phyloP scores from a whole-genome alignment of 2,113 vertebrate species.

The Sorex araneus region DNA sequence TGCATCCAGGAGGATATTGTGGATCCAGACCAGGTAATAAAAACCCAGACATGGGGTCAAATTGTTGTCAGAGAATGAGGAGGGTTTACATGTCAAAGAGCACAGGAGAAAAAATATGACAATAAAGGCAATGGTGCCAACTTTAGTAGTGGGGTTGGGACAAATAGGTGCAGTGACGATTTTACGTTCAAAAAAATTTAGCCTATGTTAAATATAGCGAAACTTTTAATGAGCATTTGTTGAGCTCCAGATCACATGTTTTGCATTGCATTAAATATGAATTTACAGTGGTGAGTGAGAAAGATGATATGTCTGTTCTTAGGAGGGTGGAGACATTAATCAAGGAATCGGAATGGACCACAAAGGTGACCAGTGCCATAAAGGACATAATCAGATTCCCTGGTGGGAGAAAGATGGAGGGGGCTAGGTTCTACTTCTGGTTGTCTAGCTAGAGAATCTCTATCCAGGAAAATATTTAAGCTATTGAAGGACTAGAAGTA shows the following conservation, averaged over 20 bases:
- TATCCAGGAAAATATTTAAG: slow-evolving; percentile 14
- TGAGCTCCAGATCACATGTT: background rate
- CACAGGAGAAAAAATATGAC: background rate
- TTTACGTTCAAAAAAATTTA: background rate
- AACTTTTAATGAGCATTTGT: slow-evolving; percentile 31
- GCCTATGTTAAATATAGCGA: slow-evolving; percentile 17
- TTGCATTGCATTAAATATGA: slow-evolving; percentile 23
- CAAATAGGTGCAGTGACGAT: background rate
- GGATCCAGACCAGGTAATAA: background rate
- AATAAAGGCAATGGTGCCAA: background rate
- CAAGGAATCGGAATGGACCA: background rate
- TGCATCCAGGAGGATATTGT: background rate
- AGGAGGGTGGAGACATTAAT: background rate
- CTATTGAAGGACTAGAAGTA: background rate
- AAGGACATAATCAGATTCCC: background rate
- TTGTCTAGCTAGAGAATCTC: background rate
- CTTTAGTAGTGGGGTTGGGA: background rate
- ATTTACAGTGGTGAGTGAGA: background rate
- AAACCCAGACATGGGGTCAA: background rate
- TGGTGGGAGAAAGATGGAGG: background rate
- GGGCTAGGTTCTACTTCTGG: background rate
- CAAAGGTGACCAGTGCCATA: background rate
- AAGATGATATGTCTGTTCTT: background rate
- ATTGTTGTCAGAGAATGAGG: background rate
- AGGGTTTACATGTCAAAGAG: background rate